Evolutionary conservation across 2,797 vertebrate species (phyloP).

Genomic region (Tapirus indicus): DNA sequence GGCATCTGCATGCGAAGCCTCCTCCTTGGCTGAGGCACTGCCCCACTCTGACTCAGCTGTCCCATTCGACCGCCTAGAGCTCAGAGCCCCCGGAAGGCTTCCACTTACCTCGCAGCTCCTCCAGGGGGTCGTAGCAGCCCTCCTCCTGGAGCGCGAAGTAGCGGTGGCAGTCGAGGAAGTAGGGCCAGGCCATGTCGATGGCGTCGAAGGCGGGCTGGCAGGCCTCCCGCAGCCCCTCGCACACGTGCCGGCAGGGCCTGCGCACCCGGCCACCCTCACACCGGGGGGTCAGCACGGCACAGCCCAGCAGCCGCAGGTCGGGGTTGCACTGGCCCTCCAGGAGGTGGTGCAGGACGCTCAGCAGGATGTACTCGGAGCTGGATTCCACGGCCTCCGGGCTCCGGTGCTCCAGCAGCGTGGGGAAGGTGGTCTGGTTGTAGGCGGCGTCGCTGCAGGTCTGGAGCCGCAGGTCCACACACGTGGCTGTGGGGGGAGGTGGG

Average conservation of each 20-base stretch:
- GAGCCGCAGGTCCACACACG: constrained; percentile 88
- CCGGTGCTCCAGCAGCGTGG: constrained; percentile 94
- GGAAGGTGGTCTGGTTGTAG: constrained; percentile 92
- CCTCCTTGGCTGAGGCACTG: accelerated
- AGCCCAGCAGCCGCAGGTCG: constrained; percentile 95
- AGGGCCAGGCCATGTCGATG: constrained; percentile 99
- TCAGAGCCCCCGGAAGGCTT: accelerated
- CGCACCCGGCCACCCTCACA: constrained; percentile 89
- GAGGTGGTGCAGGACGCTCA: constrained; percentile 95
- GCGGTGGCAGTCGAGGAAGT: constrained; percentile 96
- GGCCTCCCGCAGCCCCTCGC: constrained; percentile 91
- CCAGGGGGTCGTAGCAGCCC: constrained; percentile 95
- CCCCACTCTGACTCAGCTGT: accelerated
- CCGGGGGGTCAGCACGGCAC: constrained; percentile 94
- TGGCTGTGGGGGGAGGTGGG: constrained; percentile 42
- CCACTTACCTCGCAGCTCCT: constrained; percentile 91
- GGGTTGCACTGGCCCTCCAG: constrained; percentile 97
- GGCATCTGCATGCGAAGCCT: accelerated
- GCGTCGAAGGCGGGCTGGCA: constrained; percentile 94
- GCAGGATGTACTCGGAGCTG: constrained; percentile 95
- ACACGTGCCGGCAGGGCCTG: constrained; percentile 94
- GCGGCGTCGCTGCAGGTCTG: constrained; percentile 93
- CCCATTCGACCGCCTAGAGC: accelerated
- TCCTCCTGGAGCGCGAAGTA: constrained; percentile 94
- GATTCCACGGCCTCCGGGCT: constrained; percentile 91